These are phyloP conservation scores for Trachops cirrhosus DNA, from an alignment of 2,797 vertebrate species.

Conservation along the genomic window DNA sequence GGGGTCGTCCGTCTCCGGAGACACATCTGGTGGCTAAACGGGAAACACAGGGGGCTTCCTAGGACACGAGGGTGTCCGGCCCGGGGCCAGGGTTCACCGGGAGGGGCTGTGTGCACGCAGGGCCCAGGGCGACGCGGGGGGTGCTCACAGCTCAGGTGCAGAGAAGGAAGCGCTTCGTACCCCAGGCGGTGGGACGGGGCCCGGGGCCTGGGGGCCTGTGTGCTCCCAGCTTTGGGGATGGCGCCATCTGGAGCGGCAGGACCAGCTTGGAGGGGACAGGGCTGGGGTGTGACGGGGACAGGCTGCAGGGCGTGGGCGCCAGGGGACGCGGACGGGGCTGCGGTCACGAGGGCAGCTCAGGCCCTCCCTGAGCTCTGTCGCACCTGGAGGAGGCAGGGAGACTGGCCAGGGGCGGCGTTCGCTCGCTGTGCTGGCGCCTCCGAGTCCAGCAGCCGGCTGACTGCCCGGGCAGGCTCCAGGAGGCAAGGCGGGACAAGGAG, in stretches of 20 bases:
- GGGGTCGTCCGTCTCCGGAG: neutral
- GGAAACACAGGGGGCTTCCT: rapidly evolving
- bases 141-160: rapidly evolving
- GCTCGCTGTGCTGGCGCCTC: neutral
- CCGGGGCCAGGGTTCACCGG: neutral
- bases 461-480: neutral
- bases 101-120: too few species aligned
- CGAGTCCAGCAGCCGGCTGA: neutral
- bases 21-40: too few species aligned
- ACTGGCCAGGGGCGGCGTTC: neutral
- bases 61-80: neutral
- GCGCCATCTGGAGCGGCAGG: rapidly evolving
- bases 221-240: rapidly evolving
- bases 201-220: rapidly evolving
- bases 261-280: neutral
- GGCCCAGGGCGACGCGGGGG: rapidly evolving
- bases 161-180: rapidly evolving
- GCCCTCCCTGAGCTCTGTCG: neutral
- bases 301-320: neutral
- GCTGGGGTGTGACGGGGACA: neutral
- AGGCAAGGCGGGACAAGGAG: rapidly evolving
- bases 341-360: neutral
- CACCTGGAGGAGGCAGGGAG: neutral
- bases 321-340: neutral
- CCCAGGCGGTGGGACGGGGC: rapidly evolving